Percentiles rank a stretch among this genome's conserved stretches.
Conservation (phyloP, 2,888 invertebrate species). For the Melipona beecheii region DNA sequence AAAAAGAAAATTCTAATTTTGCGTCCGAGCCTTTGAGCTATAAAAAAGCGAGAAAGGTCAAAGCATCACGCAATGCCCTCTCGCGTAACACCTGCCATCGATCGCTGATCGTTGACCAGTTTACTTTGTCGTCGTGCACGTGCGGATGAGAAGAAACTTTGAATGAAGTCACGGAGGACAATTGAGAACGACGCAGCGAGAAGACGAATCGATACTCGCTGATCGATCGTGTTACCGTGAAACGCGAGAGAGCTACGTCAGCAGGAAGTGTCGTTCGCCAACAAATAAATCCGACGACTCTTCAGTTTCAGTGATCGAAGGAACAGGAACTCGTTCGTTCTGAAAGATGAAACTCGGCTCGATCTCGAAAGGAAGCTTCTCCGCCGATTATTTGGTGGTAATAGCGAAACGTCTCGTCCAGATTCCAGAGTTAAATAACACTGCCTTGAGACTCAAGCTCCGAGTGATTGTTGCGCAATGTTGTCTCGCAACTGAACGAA, state of each 20-base stretch:
- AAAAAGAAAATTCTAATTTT: neutral
- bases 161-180: neutral
- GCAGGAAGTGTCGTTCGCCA: slow-evolving; percentile 39
- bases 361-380: neutral
- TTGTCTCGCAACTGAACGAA: too few species aligned
- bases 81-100: neutral
- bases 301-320: slow-evolving; percentile 12
- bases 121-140: neutral
- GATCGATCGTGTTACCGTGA: neutral
- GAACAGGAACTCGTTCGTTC: neutral
- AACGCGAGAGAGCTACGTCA: slow-evolving; percentile 22
- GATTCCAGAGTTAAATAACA: too few species aligned
- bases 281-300: slow-evolving; percentile 35
- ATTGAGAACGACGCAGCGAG: slow-evolving; percentile 8
- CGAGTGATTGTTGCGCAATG: too few species aligned
- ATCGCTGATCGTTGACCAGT: slow-evolving; percentile 2
- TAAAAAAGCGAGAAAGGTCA: neutral
- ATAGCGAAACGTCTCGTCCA: neutral
- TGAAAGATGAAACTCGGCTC: neutral
- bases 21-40: neutral
- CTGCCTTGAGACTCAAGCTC: too few species aligned
- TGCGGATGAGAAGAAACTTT: neutral
- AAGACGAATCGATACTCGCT: slow-evolving; percentile 19
- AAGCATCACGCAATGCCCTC: neutral
- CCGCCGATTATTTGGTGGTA: neutral